Percentiles rank a stretch among this genome's conserved stretches.
These are phyloP conservation scores for Maccullochella peelii DNA, from an alignment of 2,113 vertebrate species.

Conservation along the genomic window DNA sequence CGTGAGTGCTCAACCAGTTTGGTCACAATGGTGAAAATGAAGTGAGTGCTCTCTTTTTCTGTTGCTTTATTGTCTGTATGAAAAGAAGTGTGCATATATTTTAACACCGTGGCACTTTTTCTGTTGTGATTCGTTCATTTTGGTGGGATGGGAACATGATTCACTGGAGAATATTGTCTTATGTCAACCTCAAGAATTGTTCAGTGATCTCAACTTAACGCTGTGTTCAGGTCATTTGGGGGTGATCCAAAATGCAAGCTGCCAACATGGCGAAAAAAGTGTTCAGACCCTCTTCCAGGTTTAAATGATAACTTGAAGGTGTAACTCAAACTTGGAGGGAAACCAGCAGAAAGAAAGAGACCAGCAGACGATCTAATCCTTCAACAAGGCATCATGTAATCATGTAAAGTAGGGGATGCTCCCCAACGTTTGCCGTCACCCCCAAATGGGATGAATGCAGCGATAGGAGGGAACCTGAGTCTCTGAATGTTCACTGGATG, in stretches of 20 bases:
- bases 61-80: conserved; percentile 76
- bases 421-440: background rate
- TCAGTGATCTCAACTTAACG: conserved; percentile 72
- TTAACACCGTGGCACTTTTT: conserved; percentile 72
- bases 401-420: conserved; percentile 1
- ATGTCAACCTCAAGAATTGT: conserved; percentile 60
- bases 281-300: conserved; percentile 8
- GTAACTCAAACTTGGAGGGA: conserved; percentile 29
- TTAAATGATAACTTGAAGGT: conserved; percentile 16
- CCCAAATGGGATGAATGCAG: conserved; percentile 64
- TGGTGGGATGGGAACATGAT: conserved; percentile 52
- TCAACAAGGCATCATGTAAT: background rate
- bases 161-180: conserved; percentile 66
- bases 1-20: conserved; percentile 72
- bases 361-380: background rate
- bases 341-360: conserved; percentile 1
- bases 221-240: conserved; percentile 63
- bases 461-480: conserved; percentile 83
- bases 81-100: conserved; percentile 70
- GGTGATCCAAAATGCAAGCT: background rate
- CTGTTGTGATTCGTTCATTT: conserved; percentile 63
- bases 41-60: conserved; percentile 71
- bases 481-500: conserved; percentile 65
- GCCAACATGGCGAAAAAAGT: accelerated
- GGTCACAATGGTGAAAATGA: conserved; percentile 73